Conservation (phyloP, 2,113 vertebrate species). For the Zingel zingel region DNA sequence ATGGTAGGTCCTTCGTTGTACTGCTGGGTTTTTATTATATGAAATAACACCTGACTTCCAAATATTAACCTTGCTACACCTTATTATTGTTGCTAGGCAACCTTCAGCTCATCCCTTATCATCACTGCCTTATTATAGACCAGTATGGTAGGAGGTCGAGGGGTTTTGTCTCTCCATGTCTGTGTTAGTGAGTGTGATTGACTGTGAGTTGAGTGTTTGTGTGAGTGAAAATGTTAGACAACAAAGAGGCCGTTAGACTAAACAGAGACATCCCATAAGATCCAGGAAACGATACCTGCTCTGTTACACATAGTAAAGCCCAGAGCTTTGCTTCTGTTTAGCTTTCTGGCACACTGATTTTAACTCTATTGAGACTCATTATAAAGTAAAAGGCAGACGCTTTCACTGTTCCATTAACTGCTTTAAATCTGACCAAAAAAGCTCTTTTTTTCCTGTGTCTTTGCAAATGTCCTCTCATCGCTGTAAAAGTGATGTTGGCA, state of each 20-base stretch:
- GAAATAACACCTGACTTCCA: conserved; percentile 78
- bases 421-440: conserved; percentile 41
- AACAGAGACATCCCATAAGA: conserved; percentile 48
- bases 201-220: not conserved
- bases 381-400: conserved; percentile 64
- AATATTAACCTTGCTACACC: conserved; percentile 84
- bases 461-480: conserved; percentile 47
- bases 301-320: conserved; percentile 38
- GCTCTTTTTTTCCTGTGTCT: not conserved
- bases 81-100: conserved; percentile 85
- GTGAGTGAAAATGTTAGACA: not conserved
- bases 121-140: conserved; percentile 72
- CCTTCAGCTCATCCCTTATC: conserved; percentile 70
- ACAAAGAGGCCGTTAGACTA: not conserved
- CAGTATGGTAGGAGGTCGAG: conserved; percentile 57
- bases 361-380: conserved; percentile 79
- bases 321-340: conserved; percentile 48
- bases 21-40: conserved; percentile 55
- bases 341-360: conserved; percentile 68
- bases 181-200: conserved; percentile 11
- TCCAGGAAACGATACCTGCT: conserved; percentile 32
- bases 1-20: conserved; percentile 21
- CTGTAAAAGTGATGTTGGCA: conserved; percentile 51
- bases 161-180: conserved; percentile 33
- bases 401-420: conserved; percentile 50